A percentile compares a stretch with the other conserved stretches of the same genome.
These are phyloP conservation scores for Lydus trimaculatus DNA, from an alignment of 2,888 invertebrate species.

Conservation along the genomic window DNA sequence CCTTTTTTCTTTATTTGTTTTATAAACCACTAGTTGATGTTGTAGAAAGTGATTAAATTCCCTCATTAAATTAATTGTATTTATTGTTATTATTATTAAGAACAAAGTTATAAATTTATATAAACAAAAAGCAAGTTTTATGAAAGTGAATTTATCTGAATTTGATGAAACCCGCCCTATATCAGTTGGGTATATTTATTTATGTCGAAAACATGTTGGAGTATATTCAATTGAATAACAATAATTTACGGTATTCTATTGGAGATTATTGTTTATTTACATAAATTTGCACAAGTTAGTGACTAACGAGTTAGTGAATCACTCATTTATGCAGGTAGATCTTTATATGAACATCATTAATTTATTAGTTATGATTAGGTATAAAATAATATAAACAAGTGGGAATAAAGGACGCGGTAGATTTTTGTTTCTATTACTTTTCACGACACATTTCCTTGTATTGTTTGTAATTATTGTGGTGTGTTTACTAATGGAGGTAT, in stretches of 20 bases:
- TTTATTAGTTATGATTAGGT: neutral
- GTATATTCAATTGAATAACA: neutral
- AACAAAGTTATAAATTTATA: neutral
- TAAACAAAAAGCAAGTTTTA: neutral
- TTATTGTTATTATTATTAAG: too few relatives aligned
- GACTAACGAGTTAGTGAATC: neutral
- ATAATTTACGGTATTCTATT: neutral
- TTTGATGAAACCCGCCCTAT: neutral
- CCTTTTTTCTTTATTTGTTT: neutral
- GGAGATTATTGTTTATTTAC: constrained; percentile 1
- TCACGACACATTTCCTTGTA: neutral
- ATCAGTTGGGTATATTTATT: too few relatives aligned
- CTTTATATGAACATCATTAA: neutral
- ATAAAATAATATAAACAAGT: neutral
- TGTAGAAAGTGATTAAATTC: neutral
- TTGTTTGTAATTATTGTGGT: neutral
- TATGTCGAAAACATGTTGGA: neutral
- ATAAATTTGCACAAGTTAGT: neutral
- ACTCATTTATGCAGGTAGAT: constrained; percentile 2
- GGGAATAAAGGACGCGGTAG: neutral
- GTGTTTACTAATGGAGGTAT: neutral
- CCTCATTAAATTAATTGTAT: neutral
- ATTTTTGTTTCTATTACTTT: neutral
- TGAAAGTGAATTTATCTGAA: neutral
- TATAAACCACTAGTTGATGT: neutral